Conservation (phyloP, 2,888 invertebrate genomes). For the Pharmacophagus antenor region DNA sequence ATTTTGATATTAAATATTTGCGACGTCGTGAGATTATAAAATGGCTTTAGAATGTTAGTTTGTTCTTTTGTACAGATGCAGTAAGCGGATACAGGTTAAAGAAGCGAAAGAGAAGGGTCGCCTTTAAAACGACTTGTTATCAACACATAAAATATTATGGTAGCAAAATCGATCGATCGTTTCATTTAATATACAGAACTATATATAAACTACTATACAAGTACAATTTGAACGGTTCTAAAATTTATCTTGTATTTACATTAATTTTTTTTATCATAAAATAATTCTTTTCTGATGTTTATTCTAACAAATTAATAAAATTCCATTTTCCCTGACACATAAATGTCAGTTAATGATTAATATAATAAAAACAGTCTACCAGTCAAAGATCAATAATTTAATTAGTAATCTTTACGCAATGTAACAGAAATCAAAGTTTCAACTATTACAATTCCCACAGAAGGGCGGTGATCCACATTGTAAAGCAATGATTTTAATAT, state of each 20-base stretch:
- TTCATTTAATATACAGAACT: not conserved
- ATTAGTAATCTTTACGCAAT: not conserved
- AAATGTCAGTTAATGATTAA: no score
- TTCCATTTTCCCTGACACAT: no score
- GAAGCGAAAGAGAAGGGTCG: conserved; percentile 9
- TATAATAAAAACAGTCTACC: no score
- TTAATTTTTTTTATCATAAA: no score
- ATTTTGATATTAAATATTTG: conserved; percentile 12
- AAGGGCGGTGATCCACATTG: conserved; percentile 1
- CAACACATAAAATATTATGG: conserved; percentile 13
- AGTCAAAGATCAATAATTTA: not conserved
- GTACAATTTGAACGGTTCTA: not conserved
- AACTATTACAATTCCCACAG: not conserved
- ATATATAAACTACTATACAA: not conserved
- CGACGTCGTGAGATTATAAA: conserved; percentile 2
- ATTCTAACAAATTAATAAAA: no score
- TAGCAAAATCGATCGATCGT: not conserved
- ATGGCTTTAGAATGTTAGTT: conserved; percentile 9
- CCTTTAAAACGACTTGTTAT: conserved; percentile 10
- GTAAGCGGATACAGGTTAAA: conserved; percentile 3
- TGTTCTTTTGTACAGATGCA: not conserved
- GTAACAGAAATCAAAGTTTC: not conserved
- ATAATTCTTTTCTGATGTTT: no score
- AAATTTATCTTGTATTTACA: not conserved
- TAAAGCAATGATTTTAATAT: conserved; percentile 23